phyloP scores from a whole-genome alignment of 2,113 vertebrate genomes.

The Patagioenas fasciata region DNA sequence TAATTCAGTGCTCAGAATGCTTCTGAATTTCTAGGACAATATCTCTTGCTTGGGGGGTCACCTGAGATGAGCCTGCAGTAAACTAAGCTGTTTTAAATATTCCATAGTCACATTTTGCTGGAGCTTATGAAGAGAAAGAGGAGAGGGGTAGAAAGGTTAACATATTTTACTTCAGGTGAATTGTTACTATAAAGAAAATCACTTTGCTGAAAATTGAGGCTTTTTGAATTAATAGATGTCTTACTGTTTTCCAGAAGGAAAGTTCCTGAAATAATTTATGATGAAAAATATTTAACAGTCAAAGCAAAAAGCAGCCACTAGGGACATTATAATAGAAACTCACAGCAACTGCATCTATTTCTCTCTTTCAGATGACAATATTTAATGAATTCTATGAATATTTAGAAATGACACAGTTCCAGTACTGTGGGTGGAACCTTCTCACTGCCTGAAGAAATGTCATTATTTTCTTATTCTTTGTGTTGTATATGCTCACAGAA shows the following conservation, averaged over 20 bases:
- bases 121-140: not conserved
- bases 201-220: not conserved
- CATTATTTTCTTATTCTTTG: not conserved
- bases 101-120: not conserved
- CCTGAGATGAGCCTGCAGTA: not conserved
- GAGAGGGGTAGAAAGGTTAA: not conserved
- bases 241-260: not conserved
- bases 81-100: constrained; percentile 7
- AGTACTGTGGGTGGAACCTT: not conserved
- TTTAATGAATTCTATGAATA: not conserved
- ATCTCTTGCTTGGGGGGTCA: not conserved
- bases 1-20: not conserved
- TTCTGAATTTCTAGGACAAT: not conserved
- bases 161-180: not conserved
- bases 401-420: not conserved
- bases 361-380: not conserved
- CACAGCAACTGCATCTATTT: not conserved
- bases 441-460: not conserved
- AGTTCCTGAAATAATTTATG: not conserved
- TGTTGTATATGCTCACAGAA: not conserved
- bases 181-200: not conserved
- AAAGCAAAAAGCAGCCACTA: not conserved
- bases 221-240: not conserved
- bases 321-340: not conserved
- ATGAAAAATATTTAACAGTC: not conserved